Evolutionary conservation across 2,888 invertebrate genomes (phyloP), one percentile per base, ranked within the genome.

Genomic region (Ferrisia virgata): DNA sequence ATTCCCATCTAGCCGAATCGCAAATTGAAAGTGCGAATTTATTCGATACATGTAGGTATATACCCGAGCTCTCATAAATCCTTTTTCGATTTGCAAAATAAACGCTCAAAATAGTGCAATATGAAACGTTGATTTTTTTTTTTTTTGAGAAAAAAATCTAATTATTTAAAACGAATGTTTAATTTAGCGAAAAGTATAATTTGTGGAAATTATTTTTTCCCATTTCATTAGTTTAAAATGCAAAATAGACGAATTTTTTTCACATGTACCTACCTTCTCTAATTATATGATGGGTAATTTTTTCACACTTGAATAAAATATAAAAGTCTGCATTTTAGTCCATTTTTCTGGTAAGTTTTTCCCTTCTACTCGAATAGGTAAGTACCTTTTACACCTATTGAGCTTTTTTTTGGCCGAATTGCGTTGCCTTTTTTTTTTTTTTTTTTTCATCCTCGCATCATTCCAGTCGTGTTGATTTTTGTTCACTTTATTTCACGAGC

Each of bases 111-210:
- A 25, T 64, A 25, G 9, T n/a, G n/a, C n/a, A n/a, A 64, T 28
- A 11, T 25, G 2, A 25, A 25, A 64, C 47, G 8, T 47, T 40
- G 5, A 3, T 43, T 43, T 15, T 15, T 40, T 9, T 13, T 40
- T 40, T 40, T 40, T 47, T 47, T 5, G 1, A 5, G 4, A n/a
- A 18, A 47, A 47, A 47, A 18, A 53, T 5, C 58, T 28, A 64
- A 64, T 64, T 64, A 64, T 28, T 64, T 64, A 64, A n/a, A 64
- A 64, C 25, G 28, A 64, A 64, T 64, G 58, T 64, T 64, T 64
- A 64, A 64, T 64, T 64, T 64, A 28, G 58, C 58, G 53, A 28
- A 64, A 64, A 64, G 28, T 25, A 28, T 64, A 64, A 64, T 64
- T 64, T 64, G 58, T 64, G 58, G 1, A 64, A 64, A 64, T 64